Evolutionary conservation across 1,140 invertebrate genomes (phyloP), one percentile per base, ranked within the genome.

Genomic region (Agraylea sexmaculata): DNA sequence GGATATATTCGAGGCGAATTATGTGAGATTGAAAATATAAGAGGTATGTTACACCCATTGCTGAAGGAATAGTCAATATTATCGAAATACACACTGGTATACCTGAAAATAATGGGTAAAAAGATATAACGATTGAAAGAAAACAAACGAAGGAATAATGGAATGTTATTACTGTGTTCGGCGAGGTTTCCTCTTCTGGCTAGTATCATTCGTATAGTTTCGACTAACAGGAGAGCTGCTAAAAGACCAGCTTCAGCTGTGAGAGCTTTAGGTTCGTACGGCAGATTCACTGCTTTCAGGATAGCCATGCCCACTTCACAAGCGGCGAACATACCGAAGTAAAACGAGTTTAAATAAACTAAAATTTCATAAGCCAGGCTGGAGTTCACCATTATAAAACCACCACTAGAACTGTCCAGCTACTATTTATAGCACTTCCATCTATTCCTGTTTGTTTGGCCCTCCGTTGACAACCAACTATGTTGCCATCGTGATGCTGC

Each of bases 11-110:
- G 45, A 90, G 64, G 45, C 80, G 65, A 25, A 92, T 70, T n/a
- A 87, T 81, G 59, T 87, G 85, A 17, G 81, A 83, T 64, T 94
- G 88, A 75, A 86, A 85, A 15, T 87, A 64, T 16, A 91, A 65
- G 50, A 90, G 77, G 59, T 90, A 92, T 20, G 87, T 62, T 10
- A 85, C 78, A 29, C 82, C 87, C 31, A 86, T 57, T 16, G 78
- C 70, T 47, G 83, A 83, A 6, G 88, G 87, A 41, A 86, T 69
- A 31, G 82, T 87, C 15, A 92, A 66, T 17, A 85, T 52, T 39
- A 91, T 73, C 32, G 83, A 88, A 30, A 86, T 60, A 31, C 87
- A 66, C 34, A 92, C 78, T 31, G 83, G 77, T 39, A 83, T 64
- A 53, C 74, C 80, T 71, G 63, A 36, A 73, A 69, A 37, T 52